Evolutionary conservation across 35 echinoderm and acorn worm genomes (phyloP).

Genomic region (Lytechinus pictus): DNA sequence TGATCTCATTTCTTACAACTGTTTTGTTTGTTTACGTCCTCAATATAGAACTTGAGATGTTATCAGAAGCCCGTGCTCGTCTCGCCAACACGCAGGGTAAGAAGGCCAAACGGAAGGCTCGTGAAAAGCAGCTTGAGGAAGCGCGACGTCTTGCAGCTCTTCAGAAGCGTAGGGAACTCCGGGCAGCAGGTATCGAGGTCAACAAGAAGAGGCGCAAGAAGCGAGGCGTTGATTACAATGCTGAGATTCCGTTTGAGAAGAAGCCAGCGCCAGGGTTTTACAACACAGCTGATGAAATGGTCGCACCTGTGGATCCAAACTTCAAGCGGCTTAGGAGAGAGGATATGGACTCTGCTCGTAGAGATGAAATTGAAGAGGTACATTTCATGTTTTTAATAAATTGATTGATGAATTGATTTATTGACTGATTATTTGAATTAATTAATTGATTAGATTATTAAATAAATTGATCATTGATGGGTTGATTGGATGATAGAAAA

Average conservation of each 20-base stretch:
- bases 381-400: background rate
- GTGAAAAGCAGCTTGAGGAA: constrained; percentile 95
- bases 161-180: constrained; percentile 89
- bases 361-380: constrained; percentile 97
- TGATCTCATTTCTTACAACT: background rate
- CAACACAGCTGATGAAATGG: constrained; percentile 71
- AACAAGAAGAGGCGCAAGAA: constrained; percentile 85
- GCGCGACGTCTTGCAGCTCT: constrained; percentile 86
- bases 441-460: too few species aligned
- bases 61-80: constrained; percentile 98
- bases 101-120: constrained; percentile 95
- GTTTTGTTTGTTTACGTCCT: background rate
- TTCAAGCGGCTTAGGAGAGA: constrained; percentile 90
- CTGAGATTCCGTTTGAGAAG: constrained; percentile 99
- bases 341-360: constrained; percentile 79
- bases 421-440: too few species aligned
- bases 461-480: too few species aligned
- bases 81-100: constrained; percentile 98
- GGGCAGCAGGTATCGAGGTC: constrained; percentile 86
- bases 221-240: constrained; percentile 95
- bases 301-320: constrained; percentile 75
- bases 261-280: constrained; percentile 96
- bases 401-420: too few species aligned
- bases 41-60: constrained; percentile 90
- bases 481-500: too few species aligned